Percentiles rank a stretch among this genome's conserved stretches.
Conservation (phyloP, 2,113 vertebrate species). For the Harpagus bidentatus region DNA sequence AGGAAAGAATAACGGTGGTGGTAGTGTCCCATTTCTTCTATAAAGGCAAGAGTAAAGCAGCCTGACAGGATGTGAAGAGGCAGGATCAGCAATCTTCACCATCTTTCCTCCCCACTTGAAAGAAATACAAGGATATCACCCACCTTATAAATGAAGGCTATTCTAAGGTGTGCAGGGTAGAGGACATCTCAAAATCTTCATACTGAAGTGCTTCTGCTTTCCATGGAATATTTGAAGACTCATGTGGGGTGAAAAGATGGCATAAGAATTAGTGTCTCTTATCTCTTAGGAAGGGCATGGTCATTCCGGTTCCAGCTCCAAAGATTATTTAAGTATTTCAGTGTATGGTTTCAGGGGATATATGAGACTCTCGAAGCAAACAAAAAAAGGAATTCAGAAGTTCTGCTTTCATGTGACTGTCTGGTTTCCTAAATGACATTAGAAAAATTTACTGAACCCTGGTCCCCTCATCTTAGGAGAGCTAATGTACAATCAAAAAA, state of each 20-base stretch:
- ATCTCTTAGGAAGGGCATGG: not conserved
- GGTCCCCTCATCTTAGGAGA: not conserved
- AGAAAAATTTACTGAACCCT: not conserved
- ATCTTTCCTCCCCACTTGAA: not conserved
- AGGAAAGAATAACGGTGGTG: not conserved
- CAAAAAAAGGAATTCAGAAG: not conserved
- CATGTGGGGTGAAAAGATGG: fast-evolving
- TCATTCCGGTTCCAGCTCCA: not conserved
- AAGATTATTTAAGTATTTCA: not conserved
- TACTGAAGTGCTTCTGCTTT: not conserved
- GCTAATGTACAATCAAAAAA: not conserved
- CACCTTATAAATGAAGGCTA: not conserved
- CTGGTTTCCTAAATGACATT: not conserved
- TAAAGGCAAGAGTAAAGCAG: not conserved
- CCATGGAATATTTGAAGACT: not conserved
- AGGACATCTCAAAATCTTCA: not conserved
- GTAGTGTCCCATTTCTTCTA: not conserved
- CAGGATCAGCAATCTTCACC: not conserved
- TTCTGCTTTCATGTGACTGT: not conserved
- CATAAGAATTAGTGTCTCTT: not conserved
- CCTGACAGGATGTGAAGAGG: not conserved
- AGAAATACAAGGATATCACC: not conserved
- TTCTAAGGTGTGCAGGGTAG: not conserved
- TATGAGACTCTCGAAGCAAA: not conserved
- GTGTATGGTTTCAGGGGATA: not conserved